Evolutionary conservation across 1,140 invertebrate genomes (phyloP).

Genomic region (Lordiphosa mommai): DNA sequence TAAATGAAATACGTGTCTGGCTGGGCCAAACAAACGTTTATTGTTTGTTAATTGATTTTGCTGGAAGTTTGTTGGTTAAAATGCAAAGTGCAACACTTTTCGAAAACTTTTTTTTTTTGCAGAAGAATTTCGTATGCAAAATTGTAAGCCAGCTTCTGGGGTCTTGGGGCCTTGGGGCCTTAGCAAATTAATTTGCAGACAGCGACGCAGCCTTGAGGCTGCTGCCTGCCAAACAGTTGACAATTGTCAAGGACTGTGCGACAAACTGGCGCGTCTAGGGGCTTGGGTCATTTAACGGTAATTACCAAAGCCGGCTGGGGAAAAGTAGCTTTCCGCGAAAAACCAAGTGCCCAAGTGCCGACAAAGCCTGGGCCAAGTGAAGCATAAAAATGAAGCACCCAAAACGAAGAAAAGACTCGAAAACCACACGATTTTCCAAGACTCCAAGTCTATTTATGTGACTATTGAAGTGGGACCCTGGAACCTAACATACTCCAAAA

Average conservation of each 20-base stretch:
- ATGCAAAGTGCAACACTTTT: conserved; percentile 70
- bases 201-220: conserved; percentile 63
- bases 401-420: conserved; percentile 44
- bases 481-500: conserved; percentile 1
- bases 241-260: conserved; percentile 71
- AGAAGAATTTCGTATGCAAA: conserved; percentile 71
- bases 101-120: too few relatives aligned
- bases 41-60: conserved; percentile 79
- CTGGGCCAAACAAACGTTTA: conserved; percentile 75
- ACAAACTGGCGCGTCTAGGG: conserved; percentile 32
- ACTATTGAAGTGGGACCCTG: conserved; percentile 68
- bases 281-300: conserved; percentile 74
- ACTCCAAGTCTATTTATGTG: conserved; percentile 74
- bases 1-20: conserved; percentile 78
- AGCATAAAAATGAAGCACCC: conserved; percentile 62
- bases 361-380: conserved; percentile 64
- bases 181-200: conserved; percentile 73
- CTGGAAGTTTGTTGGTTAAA: conserved; percentile 73
- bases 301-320: conserved; percentile 48
- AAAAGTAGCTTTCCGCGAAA: conserved; percentile 59
- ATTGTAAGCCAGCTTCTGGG: conserved; percentile 38
- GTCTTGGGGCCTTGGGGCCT: conserved; percentile 36
- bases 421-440: conserved; percentile 65
- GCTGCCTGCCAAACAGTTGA: conserved; percentile 49
- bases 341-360: conserved; percentile 55